phyloP scores from a whole-genome alignment of 2,888 invertebrate species.

The Drosophila conformis region DNA sequence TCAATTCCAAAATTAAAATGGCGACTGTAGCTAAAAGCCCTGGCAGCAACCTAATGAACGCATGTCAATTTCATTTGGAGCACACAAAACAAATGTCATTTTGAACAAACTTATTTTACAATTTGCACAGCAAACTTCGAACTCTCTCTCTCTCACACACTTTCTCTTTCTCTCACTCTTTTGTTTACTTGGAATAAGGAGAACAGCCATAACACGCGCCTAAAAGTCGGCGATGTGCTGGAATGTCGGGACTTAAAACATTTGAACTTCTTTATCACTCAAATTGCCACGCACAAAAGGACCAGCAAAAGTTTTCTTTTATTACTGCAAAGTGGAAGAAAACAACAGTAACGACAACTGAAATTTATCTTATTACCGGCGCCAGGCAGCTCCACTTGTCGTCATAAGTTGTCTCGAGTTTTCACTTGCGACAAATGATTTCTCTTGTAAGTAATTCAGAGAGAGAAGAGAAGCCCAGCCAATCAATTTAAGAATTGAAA shows the following conservation, averaged over 20 bases:
- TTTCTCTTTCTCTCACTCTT: background rate
- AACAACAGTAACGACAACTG: slow-evolving; percentile 50
- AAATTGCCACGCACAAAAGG: slow-evolving; percentile 45
- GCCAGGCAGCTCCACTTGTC: slow-evolving; percentile 39
- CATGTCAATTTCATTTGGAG: slow-evolving; percentile 70
- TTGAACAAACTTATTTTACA: slow-evolving; percentile 47
- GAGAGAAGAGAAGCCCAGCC: background rate
- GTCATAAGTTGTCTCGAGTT: slow-evolving; percentile 27
- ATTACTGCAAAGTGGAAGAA: slow-evolving; percentile 29
- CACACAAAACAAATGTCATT: slow-evolving; percentile 58
- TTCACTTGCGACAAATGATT: slow-evolving; percentile 30
- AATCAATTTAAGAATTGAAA: slow-evolving; percentile 18
- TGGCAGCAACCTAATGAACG: slow-evolving; percentile 67
- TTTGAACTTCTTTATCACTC: slow-evolving; percentile 49
- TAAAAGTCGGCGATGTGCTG: slow-evolving; percentile 26
- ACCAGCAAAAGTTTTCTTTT: slow-evolving; percentile 37
- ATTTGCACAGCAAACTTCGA: slow-evolving; percentile 16
- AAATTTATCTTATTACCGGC: slow-evolving; percentile 72
- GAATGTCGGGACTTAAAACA: slow-evolving; percentile 19
- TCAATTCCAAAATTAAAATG: slow-evolving; percentile 7
- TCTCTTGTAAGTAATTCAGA: background rate
- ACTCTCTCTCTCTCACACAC: background rate
- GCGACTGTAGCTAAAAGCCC: slow-evolving; percentile 17
- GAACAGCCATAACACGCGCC: slow-evolving; percentile 25
- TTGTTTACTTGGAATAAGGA: background rate